Evolutionary conservation across 1,140 invertebrate genomes (phyloP).

Genomic region (Drosophila pectinifera): DNA sequence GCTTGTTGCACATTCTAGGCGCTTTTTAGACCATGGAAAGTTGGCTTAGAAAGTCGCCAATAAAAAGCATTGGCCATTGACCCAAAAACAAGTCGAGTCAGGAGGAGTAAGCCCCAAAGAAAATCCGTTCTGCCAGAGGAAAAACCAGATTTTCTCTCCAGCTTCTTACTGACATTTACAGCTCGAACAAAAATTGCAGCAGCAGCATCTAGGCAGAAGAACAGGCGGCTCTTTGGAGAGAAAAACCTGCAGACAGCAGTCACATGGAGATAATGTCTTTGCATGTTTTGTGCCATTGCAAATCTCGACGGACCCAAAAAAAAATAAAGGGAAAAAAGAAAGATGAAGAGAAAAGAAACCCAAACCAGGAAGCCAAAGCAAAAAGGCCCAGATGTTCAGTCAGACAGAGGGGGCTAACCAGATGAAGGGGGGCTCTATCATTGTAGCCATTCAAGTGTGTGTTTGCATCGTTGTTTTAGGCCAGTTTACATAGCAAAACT

Average conservation of each 20-base stretch:
- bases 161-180: conserved; percentile 63
- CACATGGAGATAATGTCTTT: conserved; percentile 78
- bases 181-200: conserved; percentile 43
- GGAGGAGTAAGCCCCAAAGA: conserved; percentile 8
- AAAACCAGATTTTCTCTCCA: conserved; percentile 61
- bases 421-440: conserved; percentile 26
- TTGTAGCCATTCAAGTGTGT: conserved; percentile 25
- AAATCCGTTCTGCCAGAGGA: conserved; percentile 33
- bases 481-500: conserved; percentile 37
- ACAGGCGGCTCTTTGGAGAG: conserved; percentile 3
- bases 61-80: conserved; percentile 57
- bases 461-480: conserved; percentile 47
- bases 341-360: conserved; percentile 3
- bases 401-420: conserved; percentile 21
- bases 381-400: conserved; percentile 36
- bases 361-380: conserved; percentile 65
- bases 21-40: conserved; percentile 35
- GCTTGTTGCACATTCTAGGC: conserved; percentile 50
- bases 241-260: conserved; percentile 57
- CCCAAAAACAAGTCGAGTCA: conserved; percentile 50
- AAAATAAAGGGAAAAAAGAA: not conserved
- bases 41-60: conserved; percentile 40
- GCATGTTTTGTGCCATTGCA: conserved; percentile 68
- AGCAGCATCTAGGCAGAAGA: conserved; percentile 19
- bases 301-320: conserved; percentile 57